These are phyloP conservation scores for Venustaconcha ellipsiformis DNA, from an alignment of 1,140 invertebrate species.

Conservation along the genomic window DNA sequence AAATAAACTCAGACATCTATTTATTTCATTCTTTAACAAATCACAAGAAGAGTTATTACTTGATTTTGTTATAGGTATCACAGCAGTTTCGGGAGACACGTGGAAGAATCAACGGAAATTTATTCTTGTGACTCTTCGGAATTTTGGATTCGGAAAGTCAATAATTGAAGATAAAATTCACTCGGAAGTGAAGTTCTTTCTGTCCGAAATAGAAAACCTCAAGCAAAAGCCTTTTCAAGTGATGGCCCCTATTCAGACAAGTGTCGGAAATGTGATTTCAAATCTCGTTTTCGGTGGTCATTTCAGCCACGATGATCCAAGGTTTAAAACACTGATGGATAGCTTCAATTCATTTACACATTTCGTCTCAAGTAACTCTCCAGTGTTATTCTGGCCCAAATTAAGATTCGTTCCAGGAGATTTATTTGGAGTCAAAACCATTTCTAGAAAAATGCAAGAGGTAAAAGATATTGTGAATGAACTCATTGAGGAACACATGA, in stretches of 20 bases:
- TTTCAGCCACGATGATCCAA: constrained; percentile 16
- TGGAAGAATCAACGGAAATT: constrained; percentile 23
- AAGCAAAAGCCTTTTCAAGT: constrained; percentile 20
- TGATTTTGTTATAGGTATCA: constrained; percentile 7
- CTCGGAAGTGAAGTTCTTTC: constrained; percentile 1
- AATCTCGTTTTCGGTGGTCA: constrained; percentile 10
- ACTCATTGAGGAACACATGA: too few species aligned
- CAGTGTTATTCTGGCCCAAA: too few species aligned
- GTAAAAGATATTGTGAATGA: too few species aligned
- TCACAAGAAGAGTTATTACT: too few species aligned
- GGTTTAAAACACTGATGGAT: constrained; percentile 9
- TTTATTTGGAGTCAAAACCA: too few species aligned
- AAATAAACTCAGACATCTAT: too few species aligned
- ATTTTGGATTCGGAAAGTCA: constrained; percentile 27
- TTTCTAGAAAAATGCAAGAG: too few species aligned
- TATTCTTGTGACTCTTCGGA: constrained; percentile 11
- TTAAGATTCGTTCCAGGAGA: too few species aligned
- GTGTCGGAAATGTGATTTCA: constrained; percentile 19
- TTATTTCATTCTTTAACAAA: too few species aligned
- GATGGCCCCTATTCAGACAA: constrained; percentile 2
- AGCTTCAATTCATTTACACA: too few species aligned
- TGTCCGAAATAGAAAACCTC: constrained; percentile 4
- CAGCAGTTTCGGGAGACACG: constrained; percentile 2
- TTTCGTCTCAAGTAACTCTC: too few species aligned
- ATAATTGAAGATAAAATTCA: constrained; percentile 18